Conservation (phyloP, 1,140 invertebrate species). For the Lepidurus couesii region DNA sequence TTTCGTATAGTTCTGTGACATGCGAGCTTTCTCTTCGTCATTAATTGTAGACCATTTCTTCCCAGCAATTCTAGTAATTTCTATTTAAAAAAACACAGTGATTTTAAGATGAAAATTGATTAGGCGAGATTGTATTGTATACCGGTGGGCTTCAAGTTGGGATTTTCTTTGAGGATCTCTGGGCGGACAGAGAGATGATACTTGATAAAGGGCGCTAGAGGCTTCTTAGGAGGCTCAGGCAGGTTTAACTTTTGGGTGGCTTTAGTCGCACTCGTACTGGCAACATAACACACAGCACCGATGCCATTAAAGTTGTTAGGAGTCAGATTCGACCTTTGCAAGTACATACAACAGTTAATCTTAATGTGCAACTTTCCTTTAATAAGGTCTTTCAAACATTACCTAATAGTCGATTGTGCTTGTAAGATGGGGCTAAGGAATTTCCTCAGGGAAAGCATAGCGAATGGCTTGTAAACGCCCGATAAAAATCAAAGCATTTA, state of each 20-base stretch:
- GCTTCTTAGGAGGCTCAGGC: slow-evolving; percentile 17
- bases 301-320: neutral
- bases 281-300: neutral
- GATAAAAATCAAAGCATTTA: too few species aligned
- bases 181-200: neutral
- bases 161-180: slow-evolving; percentile 25
- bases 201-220: slow-evolving; percentile 23
- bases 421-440: too few species aligned
- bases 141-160: slow-evolving; percentile 22
- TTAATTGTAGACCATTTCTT: neutral
- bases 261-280: neutral
- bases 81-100: neutral
- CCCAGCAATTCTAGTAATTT: neutral
- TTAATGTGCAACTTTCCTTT: too few species aligned
- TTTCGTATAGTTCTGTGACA: neutral
- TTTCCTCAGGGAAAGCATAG: too few species aligned
- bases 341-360: too few species aligned
- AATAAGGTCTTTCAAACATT: too few species aligned
- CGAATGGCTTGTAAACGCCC: too few species aligned
- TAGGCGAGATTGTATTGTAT: neutral
- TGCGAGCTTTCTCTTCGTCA: neutral
- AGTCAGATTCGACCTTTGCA: neutral
- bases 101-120: neutral
- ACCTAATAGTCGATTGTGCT: too few species aligned
- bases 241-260: neutral